Base-by-base conservation (phyloP, 2,888 invertebrate genomes). In the Acholoe squamosa region DNA sequence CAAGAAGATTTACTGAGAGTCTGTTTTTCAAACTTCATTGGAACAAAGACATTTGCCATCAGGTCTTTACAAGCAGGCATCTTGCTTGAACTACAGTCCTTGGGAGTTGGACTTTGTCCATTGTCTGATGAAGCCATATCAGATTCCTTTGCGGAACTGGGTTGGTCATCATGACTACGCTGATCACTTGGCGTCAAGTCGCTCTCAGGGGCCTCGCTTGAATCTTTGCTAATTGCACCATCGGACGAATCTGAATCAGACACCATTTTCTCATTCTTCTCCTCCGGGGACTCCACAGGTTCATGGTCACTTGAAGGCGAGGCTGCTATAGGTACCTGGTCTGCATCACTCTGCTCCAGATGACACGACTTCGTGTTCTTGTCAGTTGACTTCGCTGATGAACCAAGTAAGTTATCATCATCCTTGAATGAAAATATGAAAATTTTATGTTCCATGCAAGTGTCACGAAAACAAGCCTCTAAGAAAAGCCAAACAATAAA, bases 1-100 rank as follows among this genome's bases (percentile, higher is more conserved):
- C 97, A 97, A 0, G 97, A 97, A 0, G 97, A 97, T 90, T 95
- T 94, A 90, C 93, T 43, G 0, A 52, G 19, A 7, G 10, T n/a
- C 19, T 52, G 31, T 88, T 22, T 19, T 0, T 52, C 25, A 84
- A 34, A 22, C 22, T 10, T 84, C 56, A 88, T 22, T 12, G 88
- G 88, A 3, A 54, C 80, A 52, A 34, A 54, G 7, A 89, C 25
- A 10, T 54, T n/a, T 16, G 16, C 77, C 16, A 54, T 91, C 89
- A 91, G 93, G 34, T 94, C 77, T 92, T 22, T 51, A 16, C 33
- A 22, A 7, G 1, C 22, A 12, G 92, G 91, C 95, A 96, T 92
- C 92, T 92, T 92, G 25, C 92, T 86, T 12, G 92, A 89, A 5
- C 5, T 43, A 25, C 34, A 28, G 14, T 61, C 61, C 14, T 28